Conservation (phyloP, 2,888 invertebrate genomes). For the Eupithecia tripunctaria region DNA sequence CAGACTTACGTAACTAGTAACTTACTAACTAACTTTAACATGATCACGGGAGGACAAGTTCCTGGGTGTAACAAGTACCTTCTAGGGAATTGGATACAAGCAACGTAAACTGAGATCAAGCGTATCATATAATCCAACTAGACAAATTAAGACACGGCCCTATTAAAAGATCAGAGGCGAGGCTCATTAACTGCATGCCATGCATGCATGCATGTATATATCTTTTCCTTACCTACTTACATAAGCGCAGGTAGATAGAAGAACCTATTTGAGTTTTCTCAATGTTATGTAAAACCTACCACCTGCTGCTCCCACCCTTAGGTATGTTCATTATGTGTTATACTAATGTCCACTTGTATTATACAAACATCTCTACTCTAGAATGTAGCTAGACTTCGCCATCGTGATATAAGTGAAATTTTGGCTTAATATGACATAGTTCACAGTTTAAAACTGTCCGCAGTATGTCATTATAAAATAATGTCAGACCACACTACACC, state of each 20-base stretch:
- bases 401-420: not conserved
- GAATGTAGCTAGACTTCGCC: too few relatives aligned
- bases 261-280: not conserved
- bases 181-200: conserved; percentile 52
- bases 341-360: too few relatives aligned
- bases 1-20: too few relatives aligned
- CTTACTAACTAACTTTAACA: too few relatives aligned
- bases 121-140: conserved; percentile 18
- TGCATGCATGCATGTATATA: not conserved
- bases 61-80: not conserved
- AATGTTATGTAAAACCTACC: not conserved
- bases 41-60: not conserved
- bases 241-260: not conserved
- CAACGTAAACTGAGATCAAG: conserved; percentile 29
- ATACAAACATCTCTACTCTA: not conserved
- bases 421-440: not conserved
- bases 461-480: not conserved
- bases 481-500: not conserved
- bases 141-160: conserved; percentile 32
- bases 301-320: not conserved
- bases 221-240: conserved; percentile 11
- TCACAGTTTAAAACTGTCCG: not conserved
- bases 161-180: conserved; percentile 49
- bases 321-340: too few relatives aligned
- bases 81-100: not conserved